These are phyloP conservation scores for Cephus spinipes DNA, from an alignment of 2,888 invertebrate species.

Conservation along the genomic window DNA sequence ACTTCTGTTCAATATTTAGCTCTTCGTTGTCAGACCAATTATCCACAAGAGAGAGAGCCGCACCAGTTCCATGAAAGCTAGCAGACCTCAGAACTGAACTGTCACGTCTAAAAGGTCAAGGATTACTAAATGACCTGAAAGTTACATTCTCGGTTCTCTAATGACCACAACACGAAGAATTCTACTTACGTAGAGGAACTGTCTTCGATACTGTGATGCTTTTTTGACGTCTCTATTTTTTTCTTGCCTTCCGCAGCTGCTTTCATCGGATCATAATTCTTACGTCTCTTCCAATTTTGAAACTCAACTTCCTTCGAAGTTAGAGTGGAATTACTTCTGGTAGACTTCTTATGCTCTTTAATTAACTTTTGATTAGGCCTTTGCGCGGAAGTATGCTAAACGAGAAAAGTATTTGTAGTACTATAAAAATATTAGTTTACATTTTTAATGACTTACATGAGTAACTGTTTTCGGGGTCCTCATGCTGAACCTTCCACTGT, in stretches of 20 bases:
- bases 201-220: slow-evolving; percentile 54
- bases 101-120: slow-evolving; percentile 42
- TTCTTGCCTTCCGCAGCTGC: slow-evolving; percentile 89
- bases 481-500: slow-evolving; percentile 76
- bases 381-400: slow-evolving; percentile 31
- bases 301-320: slow-evolving; percentile 85
- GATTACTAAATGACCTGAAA: background rate
- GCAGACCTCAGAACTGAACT: slow-evolving; percentile 66
- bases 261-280: slow-evolving; percentile 95
- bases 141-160: slow-evolving; percentile 5
- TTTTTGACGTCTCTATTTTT: slow-evolving; percentile 64
- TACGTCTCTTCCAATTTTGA: slow-evolving; percentile 96
- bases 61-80: slow-evolving; percentile 67
- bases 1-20: slow-evolving; percentile 34
- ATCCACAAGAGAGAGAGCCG: slow-evolving; percentile 50
- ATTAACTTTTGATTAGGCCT: slow-evolving; percentile 46
- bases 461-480: slow-evolving; percentile 66
- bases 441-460: slow-evolving; percentile 35
- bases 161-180: background rate
- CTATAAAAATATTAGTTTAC: background rate
- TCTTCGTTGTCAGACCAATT: slow-evolving; percentile 56
- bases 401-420: background rate
- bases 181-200: slow-evolving; percentile 50
- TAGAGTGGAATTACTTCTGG: slow-evolving; percentile 77
- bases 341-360: slow-evolving; percentile 69